Base-by-base conservation (phyloP, 2,797 vertebrate species). In the Poecilia gillii region DNA sequence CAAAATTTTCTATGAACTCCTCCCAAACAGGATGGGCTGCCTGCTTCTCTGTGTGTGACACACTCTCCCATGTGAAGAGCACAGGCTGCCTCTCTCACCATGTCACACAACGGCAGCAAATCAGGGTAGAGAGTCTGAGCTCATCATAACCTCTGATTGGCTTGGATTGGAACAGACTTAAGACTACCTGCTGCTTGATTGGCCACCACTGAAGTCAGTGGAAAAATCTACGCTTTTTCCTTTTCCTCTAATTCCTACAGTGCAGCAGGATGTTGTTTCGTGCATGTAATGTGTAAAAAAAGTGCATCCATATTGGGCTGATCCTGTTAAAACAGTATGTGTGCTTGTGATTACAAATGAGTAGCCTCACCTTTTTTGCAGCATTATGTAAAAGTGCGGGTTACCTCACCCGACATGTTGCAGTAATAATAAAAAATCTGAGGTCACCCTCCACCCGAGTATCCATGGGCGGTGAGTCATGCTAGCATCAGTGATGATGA, bases 1-100 rank as follows among this genome's bases (percentile, higher is more conserved):
- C n/a, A 87, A 77, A 68, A 90, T 94, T 94, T 94, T 94, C 94
- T 95, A 93, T 96, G 95, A 96, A 96, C 94, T 94, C 95, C 96
- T 96, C 95, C 96, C 95, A 97, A 97, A 97, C 96, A 96, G 97
- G 95, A 57, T 78, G 86, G 86, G 45, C 73, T 81, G 84, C 77
- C 78, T 81, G 87, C 86, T 78, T 84, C 74, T 84, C 77, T 82
- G 80, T 94, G 93, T 84, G 71, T 90, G 89, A 92, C 94, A 92
- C 94, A 89, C 90, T 92, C 96, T 94, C 94, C 94, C 94, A 94
- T 95, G 93, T 95, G 94, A 94, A 87, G 91, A 81, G 64, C 85
- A 90, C 93, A 93, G 86, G 83, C 90, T 91, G 94, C 84, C 89
- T 81, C 88, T 89, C 89, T 93, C 90, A 70, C 95, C 90, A 89